Percentiles rank a stretch among this genome's conserved stretches.
These are phyloP conservation scores for Griposia aprilina DNA, from an alignment of 2,888 invertebrate genomes.

Conservation along the genomic window DNA sequence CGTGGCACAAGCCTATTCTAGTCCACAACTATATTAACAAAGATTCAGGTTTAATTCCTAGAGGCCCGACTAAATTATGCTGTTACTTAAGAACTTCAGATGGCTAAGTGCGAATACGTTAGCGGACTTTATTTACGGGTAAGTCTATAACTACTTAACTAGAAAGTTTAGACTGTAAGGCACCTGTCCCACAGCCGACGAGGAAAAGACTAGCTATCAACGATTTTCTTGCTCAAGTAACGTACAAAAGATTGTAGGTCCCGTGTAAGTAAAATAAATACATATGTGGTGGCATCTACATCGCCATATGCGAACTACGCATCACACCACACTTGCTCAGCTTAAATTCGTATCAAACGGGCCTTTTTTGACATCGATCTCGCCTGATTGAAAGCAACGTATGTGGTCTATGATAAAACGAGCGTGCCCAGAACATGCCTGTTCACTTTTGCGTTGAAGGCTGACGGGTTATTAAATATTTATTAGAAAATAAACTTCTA, in stretches of 20 bases:
- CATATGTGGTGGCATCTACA: no score
- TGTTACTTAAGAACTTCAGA: not conserved
- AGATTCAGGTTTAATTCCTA: not conserved
- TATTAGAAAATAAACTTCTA: not conserved
- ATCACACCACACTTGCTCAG: no score
- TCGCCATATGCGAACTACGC: no score
- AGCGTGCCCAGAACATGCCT: not conserved
- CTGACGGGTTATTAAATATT: not conserved
- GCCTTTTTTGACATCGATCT: not conserved
- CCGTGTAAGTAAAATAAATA: not conserved
- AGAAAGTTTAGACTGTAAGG: not conserved
- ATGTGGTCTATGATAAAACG: not conserved
- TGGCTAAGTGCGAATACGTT: constrained; percentile 20
- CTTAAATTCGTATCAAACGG: not conserved
- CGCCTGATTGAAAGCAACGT: not conserved
- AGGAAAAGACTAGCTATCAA: not conserved
- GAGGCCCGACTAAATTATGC: constrained; percentile 10
- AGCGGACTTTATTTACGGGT: constrained; percentile 4
- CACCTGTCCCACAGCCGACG: not conserved
- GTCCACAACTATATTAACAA: constrained; percentile 2
- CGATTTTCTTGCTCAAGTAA: not conserved
- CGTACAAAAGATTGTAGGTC: not conserved
- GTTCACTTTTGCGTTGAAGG: not conserved
- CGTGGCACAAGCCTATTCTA: not conserved
- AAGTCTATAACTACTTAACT: not conserved